These are phyloP conservation scores for Argentina silus DNA, from an alignment of 2,797 vertebrate species.

Conservation along the genomic window DNA sequence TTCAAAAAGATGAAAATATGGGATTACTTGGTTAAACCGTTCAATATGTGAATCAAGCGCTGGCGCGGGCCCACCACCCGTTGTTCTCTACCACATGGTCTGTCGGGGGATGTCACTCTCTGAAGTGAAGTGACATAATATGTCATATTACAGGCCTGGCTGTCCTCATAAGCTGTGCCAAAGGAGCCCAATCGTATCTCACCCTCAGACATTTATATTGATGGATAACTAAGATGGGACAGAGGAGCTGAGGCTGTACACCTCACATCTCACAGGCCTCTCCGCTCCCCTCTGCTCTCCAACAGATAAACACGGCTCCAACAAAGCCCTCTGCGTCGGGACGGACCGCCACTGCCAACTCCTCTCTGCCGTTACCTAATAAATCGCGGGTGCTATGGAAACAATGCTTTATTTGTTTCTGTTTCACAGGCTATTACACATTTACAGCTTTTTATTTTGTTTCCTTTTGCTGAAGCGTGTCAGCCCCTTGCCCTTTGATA, in stretches of 20 bases:
- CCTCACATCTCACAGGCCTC: background rate
- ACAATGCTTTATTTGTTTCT: conserved; percentile 64
- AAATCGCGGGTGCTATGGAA: conserved; percentile 60
- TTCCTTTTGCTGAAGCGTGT: conserved; percentile 54
- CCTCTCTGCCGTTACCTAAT: conserved; percentile 44
- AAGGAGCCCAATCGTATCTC: too few relatives aligned
- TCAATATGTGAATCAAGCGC: too few relatives aligned
- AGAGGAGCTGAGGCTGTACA: background rate
- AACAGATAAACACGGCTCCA: background rate
- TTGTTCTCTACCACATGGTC: background rate
- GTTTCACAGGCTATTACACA: conserved; percentile 64
- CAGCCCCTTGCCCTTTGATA: conserved; percentile 60
- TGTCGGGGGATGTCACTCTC: background rate
- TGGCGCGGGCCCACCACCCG: too few relatives aligned
- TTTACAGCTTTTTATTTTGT: conserved; percentile 62
- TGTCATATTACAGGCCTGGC: too few relatives aligned
- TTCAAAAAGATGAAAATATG: too few relatives aligned
- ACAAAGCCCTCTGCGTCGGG: conserved; percentile 33
- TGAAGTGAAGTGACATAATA: too few relatives aligned
- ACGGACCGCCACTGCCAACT: conserved; percentile 31
- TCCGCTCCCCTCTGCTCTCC: background rate
- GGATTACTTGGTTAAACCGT: too few relatives aligned
- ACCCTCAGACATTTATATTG: too few relatives aligned
- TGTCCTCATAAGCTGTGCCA: too few relatives aligned
- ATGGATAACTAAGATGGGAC: too few relatives aligned